Evolutionary conservation across 2,113 vertebrate genomes (phyloP), one percentile per base, ranked within the genome.

Genomic region (Eonycteris spelaea): DNA sequence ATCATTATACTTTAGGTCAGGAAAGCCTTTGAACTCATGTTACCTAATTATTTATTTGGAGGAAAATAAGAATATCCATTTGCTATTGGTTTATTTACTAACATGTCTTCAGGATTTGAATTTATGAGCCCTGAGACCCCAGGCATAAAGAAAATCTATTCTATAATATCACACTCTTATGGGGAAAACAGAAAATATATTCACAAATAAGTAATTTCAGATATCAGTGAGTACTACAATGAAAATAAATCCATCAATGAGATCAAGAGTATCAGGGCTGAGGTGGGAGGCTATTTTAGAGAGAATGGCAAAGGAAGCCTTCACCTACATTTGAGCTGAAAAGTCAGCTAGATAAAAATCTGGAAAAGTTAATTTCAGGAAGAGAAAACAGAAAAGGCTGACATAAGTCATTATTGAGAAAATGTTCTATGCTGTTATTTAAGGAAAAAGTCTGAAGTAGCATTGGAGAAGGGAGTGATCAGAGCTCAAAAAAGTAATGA

Each of bases 1-100:
- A 84, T 79, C 51, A 93, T 57, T 40, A 84, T 79, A 78, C 43
- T 83, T 93, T 38, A 90, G 63, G 48, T 78, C 73, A 95, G 55
- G 83, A 95, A 86, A 65, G 11, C 10, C 61, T 93, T 84, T 79
- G 24, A 92, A 95, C 57, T 90, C 53, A 43, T 92, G 13, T 71
- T 84, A 78, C 12, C 40, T 30, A 45, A n/a, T 85, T 90, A 84
- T 71, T 95, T 83, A 75, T 95, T 92, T 75, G 45, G 24, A 89
- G 4, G 75, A 7, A 86, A 4, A 6, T 94, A 90, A 79, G 95
- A 94, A 67, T 59, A 80, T 30, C 59, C 67, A 73, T 26, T 94
- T 95, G 10, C 11, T 92, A 9, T 59, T 96, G 68, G n/a, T 71
- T 91, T 92, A 71, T 92, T 94, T 94, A 65, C 73, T 68, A 82